Conservation (phyloP, 2,797 vertebrate genomes). For the Ataeniobius toweri region DNA sequence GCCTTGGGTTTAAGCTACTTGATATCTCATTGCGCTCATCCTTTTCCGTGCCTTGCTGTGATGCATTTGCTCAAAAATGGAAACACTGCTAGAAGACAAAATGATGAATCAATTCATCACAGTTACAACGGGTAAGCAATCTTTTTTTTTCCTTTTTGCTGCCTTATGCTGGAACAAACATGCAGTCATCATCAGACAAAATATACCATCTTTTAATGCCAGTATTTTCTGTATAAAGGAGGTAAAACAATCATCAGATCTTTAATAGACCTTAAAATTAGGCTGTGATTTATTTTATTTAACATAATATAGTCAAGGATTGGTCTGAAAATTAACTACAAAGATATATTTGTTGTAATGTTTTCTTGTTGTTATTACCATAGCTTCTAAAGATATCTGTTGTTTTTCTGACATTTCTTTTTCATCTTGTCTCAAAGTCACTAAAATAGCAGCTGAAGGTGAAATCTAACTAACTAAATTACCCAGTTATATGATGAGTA, state of each 20-base stretch:
- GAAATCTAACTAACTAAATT: conserved; percentile 20
- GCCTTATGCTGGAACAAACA: not conserved
- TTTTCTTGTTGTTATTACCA: conserved; percentile 39
- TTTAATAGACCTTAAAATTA: not conserved
- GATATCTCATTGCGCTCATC: conserved; percentile 53
- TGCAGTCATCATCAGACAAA: not conserved
- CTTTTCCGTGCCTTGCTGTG: conserved; percentile 26
- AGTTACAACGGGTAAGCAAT: conserved; percentile 25
- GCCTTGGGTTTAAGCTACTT: conserved; percentile 48
- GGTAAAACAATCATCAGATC: not conserved
- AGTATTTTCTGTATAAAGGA: not conserved
- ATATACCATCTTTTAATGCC: not conserved
- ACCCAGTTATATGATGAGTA: conserved; percentile 4
- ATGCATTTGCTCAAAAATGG: conserved; percentile 39
- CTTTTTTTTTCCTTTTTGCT: not conserved
- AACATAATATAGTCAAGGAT: not conserved
- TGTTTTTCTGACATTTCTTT: not conserved
- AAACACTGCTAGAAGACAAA: conserved; percentile 47
- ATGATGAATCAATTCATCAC: conserved; percentile 37
- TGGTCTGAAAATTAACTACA: conserved; percentile 21
- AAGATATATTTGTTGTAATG: conserved; percentile 21
- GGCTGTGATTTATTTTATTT: not conserved
- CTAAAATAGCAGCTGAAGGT: conserved; percentile 27
- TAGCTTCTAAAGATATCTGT: conserved; percentile 18
- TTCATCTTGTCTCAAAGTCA: not conserved